Evolutionary conservation across 1,140 invertebrate species (phyloP).

Genomic region (Drosophila nigromelanica): DNA sequence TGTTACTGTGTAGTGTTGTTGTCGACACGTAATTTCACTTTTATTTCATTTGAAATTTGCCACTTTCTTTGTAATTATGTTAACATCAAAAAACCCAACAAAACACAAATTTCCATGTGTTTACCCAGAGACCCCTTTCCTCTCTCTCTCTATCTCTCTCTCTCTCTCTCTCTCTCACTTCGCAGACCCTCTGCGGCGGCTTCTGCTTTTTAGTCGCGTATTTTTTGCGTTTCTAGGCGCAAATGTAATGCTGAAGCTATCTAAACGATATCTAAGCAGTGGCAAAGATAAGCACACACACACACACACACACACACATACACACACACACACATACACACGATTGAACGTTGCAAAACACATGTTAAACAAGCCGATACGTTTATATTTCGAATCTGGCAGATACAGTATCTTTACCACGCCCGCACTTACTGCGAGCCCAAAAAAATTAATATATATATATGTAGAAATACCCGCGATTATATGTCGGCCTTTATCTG

Average conservation of each 20-base stretch:
- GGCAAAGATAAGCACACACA: slow-evolving; percentile 44
- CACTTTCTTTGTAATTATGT: slow-evolving; percentile 63
- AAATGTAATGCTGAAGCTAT: slow-evolving; percentile 14
- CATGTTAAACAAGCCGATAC: slow-evolving; percentile 57
- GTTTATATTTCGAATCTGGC: slow-evolving; percentile 41
- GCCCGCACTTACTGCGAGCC: slow-evolving; percentile 45
- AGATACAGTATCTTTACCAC: slow-evolving; percentile 57
- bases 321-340: neutral
- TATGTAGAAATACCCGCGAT: neutral
- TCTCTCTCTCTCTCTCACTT: too few species aligned
- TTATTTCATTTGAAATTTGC: slow-evolving; percentile 50
- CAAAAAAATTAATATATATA: slow-evolving; percentile 14
- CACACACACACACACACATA: slow-evolving; percentile 1
- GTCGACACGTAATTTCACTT: slow-evolving; percentile 60
- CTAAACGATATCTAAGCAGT: slow-evolving; percentile 6
- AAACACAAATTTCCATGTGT: slow-evolving; percentile 14
- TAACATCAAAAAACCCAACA: slow-evolving; percentile 28
- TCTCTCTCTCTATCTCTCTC: too few species aligned
- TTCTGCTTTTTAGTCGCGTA: neutral
- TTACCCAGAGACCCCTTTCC: neutral
- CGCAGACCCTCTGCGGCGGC: neutral
- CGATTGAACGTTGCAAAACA: slow-evolving; percentile 47
- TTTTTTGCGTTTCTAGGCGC: slow-evolving; percentile 20
- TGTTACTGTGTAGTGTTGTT: slow-evolving; percentile 6
- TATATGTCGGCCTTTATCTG: slow-evolving; percentile 39